Conservation (phyloP, 23 tunicate species). For the Ciona savignyi region DNA sequence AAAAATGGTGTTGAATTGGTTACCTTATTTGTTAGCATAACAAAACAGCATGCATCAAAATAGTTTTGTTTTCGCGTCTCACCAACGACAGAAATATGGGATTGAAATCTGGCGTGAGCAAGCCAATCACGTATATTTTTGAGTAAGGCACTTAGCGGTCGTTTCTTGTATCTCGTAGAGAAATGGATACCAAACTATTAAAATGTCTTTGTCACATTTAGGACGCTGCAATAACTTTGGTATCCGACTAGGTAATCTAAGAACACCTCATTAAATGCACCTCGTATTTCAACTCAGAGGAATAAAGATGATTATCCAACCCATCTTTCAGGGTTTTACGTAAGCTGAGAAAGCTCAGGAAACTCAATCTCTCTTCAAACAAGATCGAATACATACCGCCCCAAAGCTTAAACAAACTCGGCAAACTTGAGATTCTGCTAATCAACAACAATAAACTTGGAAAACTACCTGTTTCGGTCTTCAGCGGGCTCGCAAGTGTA, state of each 20-base stretch:
- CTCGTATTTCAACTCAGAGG: background rate
- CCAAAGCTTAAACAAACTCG: background rate
- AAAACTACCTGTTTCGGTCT: conserved; percentile 17
- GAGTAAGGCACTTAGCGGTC: too few species aligned
- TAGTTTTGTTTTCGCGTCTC: too few species aligned
- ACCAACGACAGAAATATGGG: too few species aligned
- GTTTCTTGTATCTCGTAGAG: too few species aligned
- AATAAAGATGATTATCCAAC: background rate
- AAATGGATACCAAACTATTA: too few species aligned
- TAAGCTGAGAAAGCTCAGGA: conserved; percentile 11
- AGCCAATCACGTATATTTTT: too few species aligned
- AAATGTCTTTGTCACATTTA: too few species aligned
- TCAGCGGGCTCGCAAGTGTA: conserved; percentile 8
- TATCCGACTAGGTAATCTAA: too few species aligned
- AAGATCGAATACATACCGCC: conserved; percentile 15
- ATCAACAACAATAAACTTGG: conserved; percentile 33
- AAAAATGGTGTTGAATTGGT: background rate
- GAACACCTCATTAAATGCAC: background rate
- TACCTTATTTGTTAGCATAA: background rate
- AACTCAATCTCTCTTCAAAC: conserved; percentile 27
- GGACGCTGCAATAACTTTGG: too few species aligned
- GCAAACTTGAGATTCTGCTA: conserved; percentile 10
- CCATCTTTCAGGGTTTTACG: background rate
- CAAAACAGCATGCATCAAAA: too few species aligned
- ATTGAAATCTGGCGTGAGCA: too few species aligned